These are phyloP conservation scores for Rhopalosiphum maidis DNA, from an alignment of 1,140 invertebrate species.

Conservation along the genomic window DNA sequence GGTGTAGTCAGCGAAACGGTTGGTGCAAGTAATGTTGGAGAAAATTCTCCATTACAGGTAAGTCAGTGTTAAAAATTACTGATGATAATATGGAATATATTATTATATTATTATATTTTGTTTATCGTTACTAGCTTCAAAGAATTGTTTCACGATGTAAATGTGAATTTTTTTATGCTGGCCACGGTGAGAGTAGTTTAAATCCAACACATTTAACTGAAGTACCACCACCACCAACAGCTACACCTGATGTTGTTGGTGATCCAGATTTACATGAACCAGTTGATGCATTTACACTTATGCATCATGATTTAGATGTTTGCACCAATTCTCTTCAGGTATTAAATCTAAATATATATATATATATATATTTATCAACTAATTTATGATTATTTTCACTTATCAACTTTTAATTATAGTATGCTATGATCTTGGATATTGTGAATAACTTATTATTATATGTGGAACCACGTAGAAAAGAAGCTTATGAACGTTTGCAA, in stretches of 20 bases:
- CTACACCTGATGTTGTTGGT: conserved; percentile 73
- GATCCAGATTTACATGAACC: conserved; percentile 70
- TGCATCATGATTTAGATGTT: conserved; percentile 97
- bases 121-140: conserved; percentile 74
- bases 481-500: conserved; percentile 86
- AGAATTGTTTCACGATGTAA: conserved; percentile 95
- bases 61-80: neutral
- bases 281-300: conserved; percentile 95
- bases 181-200: conserved; percentile 83
- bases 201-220: conserved; percentile 73
- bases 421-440: conserved; percentile 95
- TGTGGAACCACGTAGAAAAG: conserved; percentile 94
- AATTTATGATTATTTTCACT: neutral
- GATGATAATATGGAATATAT: neutral
- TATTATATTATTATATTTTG: neutral
- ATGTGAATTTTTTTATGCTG: conserved; percentile 97
- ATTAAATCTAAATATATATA: conserved; percentile 29
- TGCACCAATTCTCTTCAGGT: conserved; percentile 94
- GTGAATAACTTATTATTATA: conserved; percentile 96
- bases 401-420: conserved; percentile 67
- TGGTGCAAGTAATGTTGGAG: conserved; percentile 74
- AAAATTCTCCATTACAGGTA: conserved; percentile 65
- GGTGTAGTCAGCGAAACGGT: conserved; percentile 93
- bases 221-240: conserved; percentile 70
- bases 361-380: neutral